Conservation (phyloP, 2,113 vertebrate genomes). For the Vanacampus margaritifer region DNA sequence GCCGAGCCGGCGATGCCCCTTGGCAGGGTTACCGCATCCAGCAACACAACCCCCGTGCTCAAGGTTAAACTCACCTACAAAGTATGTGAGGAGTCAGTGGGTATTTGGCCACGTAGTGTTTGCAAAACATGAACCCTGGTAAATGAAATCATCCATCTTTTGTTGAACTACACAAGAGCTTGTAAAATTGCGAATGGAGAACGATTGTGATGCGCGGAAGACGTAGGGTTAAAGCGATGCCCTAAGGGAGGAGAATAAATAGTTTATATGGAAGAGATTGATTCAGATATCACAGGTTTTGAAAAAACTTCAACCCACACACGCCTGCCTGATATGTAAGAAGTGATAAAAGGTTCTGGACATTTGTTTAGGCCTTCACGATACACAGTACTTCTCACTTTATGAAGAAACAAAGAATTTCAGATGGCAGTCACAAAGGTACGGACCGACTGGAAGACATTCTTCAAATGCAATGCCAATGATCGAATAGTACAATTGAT, state of each 20-base stretch:
- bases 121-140: slow-evolving; percentile 65
- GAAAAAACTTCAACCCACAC: not conserved
- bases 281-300: not conserved
- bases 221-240: slow-evolving; percentile 1
- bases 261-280: not conserved
- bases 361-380: not conserved
- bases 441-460: too few species aligned
- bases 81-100: slow-evolving; percentile 52
- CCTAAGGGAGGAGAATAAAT: not conserved
- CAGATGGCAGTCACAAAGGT: too few species aligned
- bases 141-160: slow-evolving; percentile 74
- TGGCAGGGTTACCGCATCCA: slow-evolving; percentile 55
- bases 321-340: not conserved
- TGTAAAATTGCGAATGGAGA: slow-evolving; percentile 22
- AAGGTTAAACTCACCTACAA: slow-evolving; percentile 74
- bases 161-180: slow-evolving; percentile 30
- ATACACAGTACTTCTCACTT: too few species aligned
- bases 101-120: slow-evolving; percentile 58
- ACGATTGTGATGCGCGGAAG: slow-evolving; percentile 44
- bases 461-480: too few species aligned
- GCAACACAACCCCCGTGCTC: slow-evolving; percentile 47
- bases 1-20: slow-evolving; percentile 35
- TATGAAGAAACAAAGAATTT: too few species aligned
- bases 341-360: not conserved
- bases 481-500: too few species aligned